phyloP scores from a whole-genome alignment of 1,140 invertebrate genomes.

The Eueides isabella region DNA sequence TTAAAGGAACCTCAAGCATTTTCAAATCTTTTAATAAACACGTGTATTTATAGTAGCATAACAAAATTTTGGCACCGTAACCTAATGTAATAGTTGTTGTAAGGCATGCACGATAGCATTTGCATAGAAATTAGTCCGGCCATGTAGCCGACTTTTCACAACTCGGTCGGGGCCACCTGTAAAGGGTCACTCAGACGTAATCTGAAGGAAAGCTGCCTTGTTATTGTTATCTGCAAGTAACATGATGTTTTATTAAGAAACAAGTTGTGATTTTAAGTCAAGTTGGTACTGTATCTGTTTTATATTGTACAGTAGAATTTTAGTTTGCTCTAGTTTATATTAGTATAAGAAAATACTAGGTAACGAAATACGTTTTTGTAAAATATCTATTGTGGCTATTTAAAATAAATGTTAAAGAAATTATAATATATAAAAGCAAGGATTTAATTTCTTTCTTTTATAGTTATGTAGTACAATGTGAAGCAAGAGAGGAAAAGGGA shows the following conservation, averaged over 20 bases:
- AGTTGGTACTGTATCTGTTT: background rate
- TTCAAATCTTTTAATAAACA: background rate
- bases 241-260: background rate
- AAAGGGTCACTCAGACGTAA: conserved; percentile 34
- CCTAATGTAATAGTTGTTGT: background rate
- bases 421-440: too few species aligned
- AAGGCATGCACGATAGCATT: conserved; percentile 44
- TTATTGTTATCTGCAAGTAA: conserved; percentile 20
- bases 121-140: conserved; percentile 72
- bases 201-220: background rate
- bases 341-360: background rate
- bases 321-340: background rate
- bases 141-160: conserved; percentile 67
- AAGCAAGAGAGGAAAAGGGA: too few species aligned
- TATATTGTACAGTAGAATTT: background rate
- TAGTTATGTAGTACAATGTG: too few species aligned
- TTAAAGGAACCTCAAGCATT: too few species aligned
- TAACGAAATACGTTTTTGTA: background rate
- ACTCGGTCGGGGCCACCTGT: conserved; percentile 44
- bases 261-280: background rate
- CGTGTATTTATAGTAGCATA: background rate
- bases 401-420: too few species aligned
- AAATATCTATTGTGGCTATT: background rate
- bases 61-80: conserved; percentile 8
- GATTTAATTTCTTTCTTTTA: too few species aligned